These are phyloP conservation scores for Didymodactylos carnosus DNA, from an alignment of 2,888 invertebrate genomes.

Conservation along the genomic window DNA sequence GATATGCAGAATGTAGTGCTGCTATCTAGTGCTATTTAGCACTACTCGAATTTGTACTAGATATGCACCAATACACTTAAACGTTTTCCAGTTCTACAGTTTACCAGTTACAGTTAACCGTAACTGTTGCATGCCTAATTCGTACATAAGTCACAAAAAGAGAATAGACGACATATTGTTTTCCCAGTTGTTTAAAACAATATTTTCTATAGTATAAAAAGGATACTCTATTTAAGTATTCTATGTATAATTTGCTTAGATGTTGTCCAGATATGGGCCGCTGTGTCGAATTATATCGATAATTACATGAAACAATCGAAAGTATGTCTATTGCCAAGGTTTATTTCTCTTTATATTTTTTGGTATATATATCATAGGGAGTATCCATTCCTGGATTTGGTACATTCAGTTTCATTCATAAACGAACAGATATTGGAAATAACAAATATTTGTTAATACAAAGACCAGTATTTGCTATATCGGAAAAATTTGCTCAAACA, in stretches of 20 bases:
- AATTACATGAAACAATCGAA: slow-evolving; percentile 31
- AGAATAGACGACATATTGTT: too few relatives aligned
- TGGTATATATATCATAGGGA: slow-evolving; percentile 30
- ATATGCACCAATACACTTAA: too few relatives aligned
- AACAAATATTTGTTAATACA: slow-evolving; percentile 31
- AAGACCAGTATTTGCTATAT: slow-evolving; percentile 31
- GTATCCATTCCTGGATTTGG: slow-evolving; percentile 29
- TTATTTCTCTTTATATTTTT: not conserved
- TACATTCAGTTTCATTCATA: slow-evolving; percentile 31
- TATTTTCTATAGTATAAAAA: not conserved
- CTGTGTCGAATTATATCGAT: slow-evolving; percentile 29
- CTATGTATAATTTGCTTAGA: slow-evolving; percentile 21
- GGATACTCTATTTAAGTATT: not conserved
- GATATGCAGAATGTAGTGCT: too few relatives aligned
- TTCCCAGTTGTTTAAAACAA: too few relatives aligned
- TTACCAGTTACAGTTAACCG: too few relatives aligned
- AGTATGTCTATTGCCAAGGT: slow-evolving; percentile 18
- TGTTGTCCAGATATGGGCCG: slow-evolving; percentile 31
- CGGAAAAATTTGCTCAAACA: slow-evolving; percentile 31
- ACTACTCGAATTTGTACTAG: too few relatives aligned
- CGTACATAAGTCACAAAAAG: too few relatives aligned
- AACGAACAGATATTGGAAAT: slow-evolving; percentile 32
- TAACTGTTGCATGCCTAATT: too few relatives aligned
- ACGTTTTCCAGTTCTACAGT: too few relatives aligned
- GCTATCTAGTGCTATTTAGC: too few relatives aligned